These are phyloP conservation scores for Drosophila subsilvestris DNA, from an alignment of 2,888 invertebrate genomes.

Conservation along the genomic window DNA sequence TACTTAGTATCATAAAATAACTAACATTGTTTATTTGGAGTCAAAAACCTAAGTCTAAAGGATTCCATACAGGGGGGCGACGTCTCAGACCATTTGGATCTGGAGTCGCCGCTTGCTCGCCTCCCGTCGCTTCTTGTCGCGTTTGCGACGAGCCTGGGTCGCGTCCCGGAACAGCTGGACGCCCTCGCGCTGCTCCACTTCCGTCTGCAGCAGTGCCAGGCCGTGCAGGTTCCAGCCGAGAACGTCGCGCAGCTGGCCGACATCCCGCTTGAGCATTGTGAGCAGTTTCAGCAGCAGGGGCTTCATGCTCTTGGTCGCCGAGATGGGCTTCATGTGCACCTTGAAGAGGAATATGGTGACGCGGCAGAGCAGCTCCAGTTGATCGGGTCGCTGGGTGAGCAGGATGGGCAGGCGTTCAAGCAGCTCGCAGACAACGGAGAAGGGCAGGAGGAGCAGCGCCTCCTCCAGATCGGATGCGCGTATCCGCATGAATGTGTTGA, in stretches of 20 bases:
- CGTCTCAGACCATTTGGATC: constrained; percentile 71
- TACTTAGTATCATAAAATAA: constrained; percentile 3
- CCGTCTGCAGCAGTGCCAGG: constrained; percentile 89
- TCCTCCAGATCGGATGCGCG: constrained; percentile 96
- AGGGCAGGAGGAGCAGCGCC: constrained; percentile 93
- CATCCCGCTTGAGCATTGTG: constrained; percentile 69
- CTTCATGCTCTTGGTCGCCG: constrained; percentile 88
- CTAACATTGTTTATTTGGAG: constrained; percentile 27
- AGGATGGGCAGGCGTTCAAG: constrained; percentile 89
- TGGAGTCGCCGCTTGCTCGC: constrained; percentile 73
- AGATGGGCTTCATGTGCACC: constrained; percentile 91
- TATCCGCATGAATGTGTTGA: constrained; percentile 91
- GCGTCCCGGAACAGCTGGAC: constrained; percentile 92
- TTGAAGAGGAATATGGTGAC: constrained; percentile 90
- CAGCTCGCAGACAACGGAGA: constrained; percentile 91
- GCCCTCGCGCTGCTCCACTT: constrained; percentile 90
- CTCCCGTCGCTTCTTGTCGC: constrained; percentile 85
- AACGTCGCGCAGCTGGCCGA: constrained; percentile 87
- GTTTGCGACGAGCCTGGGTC: constrained; percentile 86
- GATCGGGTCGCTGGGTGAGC: constrained; percentile 87
- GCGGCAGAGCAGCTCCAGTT: constrained; percentile 91
- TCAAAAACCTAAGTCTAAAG: constrained; percentile 17
- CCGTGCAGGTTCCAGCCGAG: constrained; percentile 94
- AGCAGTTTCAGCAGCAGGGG: constrained; percentile 78
- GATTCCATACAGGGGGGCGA: not conserved